Evolutionary conservation across 2,113 vertebrate genomes (phyloP).

Genomic region (Turdus rufiventris): DNA sequence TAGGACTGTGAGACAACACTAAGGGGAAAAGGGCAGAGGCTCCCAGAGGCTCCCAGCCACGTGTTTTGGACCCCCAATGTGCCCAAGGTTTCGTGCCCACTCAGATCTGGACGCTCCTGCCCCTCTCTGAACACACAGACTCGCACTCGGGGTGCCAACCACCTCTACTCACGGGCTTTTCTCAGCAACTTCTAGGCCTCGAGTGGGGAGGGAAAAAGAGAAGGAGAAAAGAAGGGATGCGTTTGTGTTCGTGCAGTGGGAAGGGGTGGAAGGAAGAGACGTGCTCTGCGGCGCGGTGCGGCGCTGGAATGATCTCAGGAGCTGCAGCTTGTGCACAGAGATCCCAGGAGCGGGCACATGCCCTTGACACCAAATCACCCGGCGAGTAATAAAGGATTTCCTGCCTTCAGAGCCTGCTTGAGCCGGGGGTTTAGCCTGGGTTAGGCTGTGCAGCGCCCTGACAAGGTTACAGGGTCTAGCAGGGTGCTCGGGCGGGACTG

Average conservation of each 20-base stretch:
- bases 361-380: conserved; percentile 3
- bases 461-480: background rate
- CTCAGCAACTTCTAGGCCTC: conserved; percentile 6
- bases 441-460: background rate
- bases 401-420: background rate
- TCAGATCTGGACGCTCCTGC: background rate
- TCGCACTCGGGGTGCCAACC: rapidly evolving
- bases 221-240: background rate
- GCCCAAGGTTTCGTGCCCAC: background rate
- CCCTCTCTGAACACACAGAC: background rate
- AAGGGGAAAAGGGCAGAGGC: background rate
- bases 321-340: background rate
- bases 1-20: background rate
- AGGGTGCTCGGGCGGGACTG: rapidly evolving
- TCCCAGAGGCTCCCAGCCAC: background rate
- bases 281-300: background rate
- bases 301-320: background rate
- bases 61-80: background rate
- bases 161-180: rapidly evolving
- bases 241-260: background rate
- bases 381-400: background rate
- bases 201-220: rapidly evolving
- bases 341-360: conserved; percentile 14
- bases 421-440: background rate
- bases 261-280: background rate